A percentile compares a stretch with the other conserved stretches of the same genome.
Evolutionary conservation across 2,797 vertebrate genomes (phyloP).

Genomic region (Bucorvus abyssinicus): DNA sequence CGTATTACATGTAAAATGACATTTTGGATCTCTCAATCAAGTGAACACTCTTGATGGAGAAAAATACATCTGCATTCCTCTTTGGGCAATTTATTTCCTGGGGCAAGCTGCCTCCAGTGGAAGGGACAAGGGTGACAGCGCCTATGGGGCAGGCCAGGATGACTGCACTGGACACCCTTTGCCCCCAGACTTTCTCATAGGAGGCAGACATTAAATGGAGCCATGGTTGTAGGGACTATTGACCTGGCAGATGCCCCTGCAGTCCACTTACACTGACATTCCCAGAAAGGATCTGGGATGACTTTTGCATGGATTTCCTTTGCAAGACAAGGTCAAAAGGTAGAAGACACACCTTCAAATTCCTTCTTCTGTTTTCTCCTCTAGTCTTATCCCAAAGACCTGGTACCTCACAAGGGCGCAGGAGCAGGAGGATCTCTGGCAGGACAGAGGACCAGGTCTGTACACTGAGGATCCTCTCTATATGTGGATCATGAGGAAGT

Average conservation of each 20-base stretch:
- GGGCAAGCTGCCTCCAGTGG: not conserved
- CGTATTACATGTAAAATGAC: not conserved
- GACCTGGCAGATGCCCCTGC: not conserved
- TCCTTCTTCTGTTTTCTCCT: not conserved
- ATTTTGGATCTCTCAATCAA: rapidly evolving
- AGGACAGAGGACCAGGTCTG: not conserved
- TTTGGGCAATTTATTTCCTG: not conserved
- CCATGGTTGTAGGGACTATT: not conserved
- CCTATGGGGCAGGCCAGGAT: not conserved
- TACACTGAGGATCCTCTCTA: not conserved
- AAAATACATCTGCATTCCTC: not conserved
- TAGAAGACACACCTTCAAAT: not conserved
- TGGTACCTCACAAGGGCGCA: not conserved
- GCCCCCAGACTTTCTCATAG: not conserved
- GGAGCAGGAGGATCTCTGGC: not conserved
- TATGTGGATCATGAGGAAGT: not conserved
- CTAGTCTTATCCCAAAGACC: not conserved
- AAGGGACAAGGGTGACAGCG: not conserved
- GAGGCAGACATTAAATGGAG: not conserved
- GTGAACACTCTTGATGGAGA: not conserved
- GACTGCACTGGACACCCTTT: not conserved
- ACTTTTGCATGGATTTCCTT: not conserved
- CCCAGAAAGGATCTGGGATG: not conserved
- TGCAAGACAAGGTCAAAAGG: not conserved
- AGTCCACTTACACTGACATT: not conserved